phyloP scores from a whole-genome alignment of 2,888 invertebrate genomes.

The Drosophila monieri region DNA sequence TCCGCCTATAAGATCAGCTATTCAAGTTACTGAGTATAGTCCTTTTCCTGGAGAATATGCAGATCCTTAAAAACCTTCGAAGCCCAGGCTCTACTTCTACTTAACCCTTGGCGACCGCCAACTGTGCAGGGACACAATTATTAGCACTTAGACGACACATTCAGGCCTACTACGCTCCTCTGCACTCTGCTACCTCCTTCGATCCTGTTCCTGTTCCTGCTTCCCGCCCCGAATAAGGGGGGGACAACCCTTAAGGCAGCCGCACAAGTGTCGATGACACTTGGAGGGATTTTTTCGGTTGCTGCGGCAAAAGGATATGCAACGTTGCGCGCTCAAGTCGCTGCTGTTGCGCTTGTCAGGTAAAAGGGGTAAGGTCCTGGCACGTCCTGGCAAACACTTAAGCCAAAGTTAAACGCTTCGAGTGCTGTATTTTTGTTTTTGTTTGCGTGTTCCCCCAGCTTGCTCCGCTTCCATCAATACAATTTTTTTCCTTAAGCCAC shows the following conservation, averaged over 20 bases:
- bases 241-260: constrained; percentile 66
- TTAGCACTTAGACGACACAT: constrained; percentile 76
- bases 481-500: constrained; percentile 43
- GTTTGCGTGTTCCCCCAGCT: constrained; percentile 56
- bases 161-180: constrained; percentile 46
- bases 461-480: constrained; percentile 42
- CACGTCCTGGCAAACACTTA: constrained; percentile 75
- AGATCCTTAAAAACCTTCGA: constrained; percentile 14
- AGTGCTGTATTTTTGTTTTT: constrained; percentile 73
- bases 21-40: constrained; percentile 39
- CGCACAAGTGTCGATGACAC: constrained; percentile 80
- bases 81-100: constrained; percentile 5
- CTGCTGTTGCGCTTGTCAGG: constrained; percentile 23
- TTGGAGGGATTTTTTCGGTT: constrained; percentile 67
- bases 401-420: constrained; percentile 79
- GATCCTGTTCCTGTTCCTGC: not conserved
- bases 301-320: constrained; percentile 56
- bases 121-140: constrained; percentile 76
- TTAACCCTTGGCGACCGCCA: constrained; percentile 60
- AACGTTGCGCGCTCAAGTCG: constrained; percentile 51
- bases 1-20: constrained; percentile 39
- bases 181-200: constrained; percentile 12
- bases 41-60: constrained; percentile 2
- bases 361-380: constrained; percentile 51
- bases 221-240: not conserved